phyloP scores from a whole-genome alignment of 2,888 invertebrate genomes.

The Entomobrya multifasciata region DNA sequence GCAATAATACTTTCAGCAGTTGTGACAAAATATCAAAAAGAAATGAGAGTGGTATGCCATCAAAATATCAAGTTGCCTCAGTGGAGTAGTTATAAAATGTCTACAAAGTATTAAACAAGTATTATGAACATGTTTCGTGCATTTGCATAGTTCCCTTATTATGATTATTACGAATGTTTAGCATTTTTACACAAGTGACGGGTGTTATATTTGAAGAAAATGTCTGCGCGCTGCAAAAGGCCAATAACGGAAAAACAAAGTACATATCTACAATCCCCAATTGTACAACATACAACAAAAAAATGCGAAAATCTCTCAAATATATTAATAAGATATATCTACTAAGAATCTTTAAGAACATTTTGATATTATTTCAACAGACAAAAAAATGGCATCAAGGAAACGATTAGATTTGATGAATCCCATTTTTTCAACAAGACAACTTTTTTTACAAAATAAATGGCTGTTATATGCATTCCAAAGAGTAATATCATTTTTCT shows the following conservation, averaged over 20 bases:
- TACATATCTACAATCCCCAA: too few relatives aligned
- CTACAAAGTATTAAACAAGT: conserved; percentile 21
- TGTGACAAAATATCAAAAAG: conserved; percentile 57
- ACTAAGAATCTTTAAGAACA: not conserved
- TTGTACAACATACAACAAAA: too few relatives aligned
- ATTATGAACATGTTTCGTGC: conserved; percentile 14
- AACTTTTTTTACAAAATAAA: not conserved
- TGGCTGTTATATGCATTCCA: not conserved
- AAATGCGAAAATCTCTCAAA: conserved; percentile 6
- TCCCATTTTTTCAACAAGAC: conserved; percentile 39
- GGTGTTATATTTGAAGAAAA: not conserved
- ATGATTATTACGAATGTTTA: conserved; percentile 12
- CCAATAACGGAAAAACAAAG: conserved; percentile 34
- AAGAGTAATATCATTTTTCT: not conserved
- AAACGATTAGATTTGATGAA: conserved; percentile 62
- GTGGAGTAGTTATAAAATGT: conserved; percentile 7
- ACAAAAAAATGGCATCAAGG: conserved; percentile 55
- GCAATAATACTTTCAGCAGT: conserved; percentile 57
- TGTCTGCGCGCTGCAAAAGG: conserved; percentile 37
- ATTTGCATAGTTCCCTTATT: not conserved
- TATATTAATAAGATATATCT: not conserved
- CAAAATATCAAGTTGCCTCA: conserved; percentile 45
- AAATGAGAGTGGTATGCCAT: conserved; percentile 43
- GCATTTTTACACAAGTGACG: conserved; percentile 1
- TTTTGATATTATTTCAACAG: conserved; percentile 15